A percentile compares a stretch with the other conserved stretches of the same genome.
Evolutionary conservation across 2,888 invertebrate species (phyloP).

Genomic region (Amaurobius ferox): DNA sequence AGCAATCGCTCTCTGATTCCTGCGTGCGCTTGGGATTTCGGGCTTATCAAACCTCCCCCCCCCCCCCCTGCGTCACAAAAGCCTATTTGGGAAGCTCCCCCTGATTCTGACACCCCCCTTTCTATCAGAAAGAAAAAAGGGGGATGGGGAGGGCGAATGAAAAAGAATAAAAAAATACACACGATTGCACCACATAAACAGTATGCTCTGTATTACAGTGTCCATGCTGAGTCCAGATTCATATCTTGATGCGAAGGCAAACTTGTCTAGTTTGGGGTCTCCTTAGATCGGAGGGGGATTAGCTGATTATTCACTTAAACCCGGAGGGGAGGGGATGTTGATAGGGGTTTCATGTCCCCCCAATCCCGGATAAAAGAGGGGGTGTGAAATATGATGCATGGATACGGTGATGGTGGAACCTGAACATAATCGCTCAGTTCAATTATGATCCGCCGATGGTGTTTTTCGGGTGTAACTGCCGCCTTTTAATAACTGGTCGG

Average conservation of each 20-base stretch:
- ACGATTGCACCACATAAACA: constrained; percentile 11
- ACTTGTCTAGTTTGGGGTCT: constrained; percentile 30
- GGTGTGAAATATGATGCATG: constrained; percentile 63
- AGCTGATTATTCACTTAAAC: constrained; percentile 70
- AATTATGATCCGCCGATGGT: constrained; percentile 33
- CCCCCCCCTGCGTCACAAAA: constrained; percentile 38
- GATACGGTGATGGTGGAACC: constrained; percentile 31
- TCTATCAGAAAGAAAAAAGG: constrained; percentile 7
- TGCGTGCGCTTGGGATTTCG: constrained; percentile 37
- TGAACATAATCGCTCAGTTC: constrained; percentile 62
- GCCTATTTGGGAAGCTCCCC: constrained; percentile 38
- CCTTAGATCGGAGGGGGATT: constrained; percentile 44
- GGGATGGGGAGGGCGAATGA: neutral
- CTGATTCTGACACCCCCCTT: neutral
- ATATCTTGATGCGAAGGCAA: constrained; percentile 32
- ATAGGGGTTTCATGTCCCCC: constrained; percentile 22
- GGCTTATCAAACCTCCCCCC: constrained; percentile 41
- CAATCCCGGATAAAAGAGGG: neutral
- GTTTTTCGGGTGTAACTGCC: constrained; percentile 26
- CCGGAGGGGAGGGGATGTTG: constrained; percentile 18
- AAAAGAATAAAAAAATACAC: constrained; percentile 25
- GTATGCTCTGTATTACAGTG: constrained; percentile 16
- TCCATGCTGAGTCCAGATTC: constrained; percentile 34
- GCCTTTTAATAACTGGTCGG: constrained; percentile 40
- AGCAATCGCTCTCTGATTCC: constrained; percentile 36